phyloP scores from a whole-genome alignment of 2,797 vertebrate genomes.

The Cirrhinus molitorella region DNA sequence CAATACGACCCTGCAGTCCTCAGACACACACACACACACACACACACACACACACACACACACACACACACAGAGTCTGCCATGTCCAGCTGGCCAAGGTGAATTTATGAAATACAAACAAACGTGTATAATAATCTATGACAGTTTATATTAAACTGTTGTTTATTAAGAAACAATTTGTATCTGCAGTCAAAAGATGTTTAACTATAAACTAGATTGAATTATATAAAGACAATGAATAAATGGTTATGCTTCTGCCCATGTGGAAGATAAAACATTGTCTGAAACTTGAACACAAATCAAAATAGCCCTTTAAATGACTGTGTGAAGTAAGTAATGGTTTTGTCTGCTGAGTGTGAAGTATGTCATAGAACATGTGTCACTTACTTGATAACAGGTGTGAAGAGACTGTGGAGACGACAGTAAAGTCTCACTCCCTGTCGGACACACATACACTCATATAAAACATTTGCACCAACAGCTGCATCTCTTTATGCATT shows the following conservation, averaged over 20 bases:
- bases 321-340: neutral
- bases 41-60: neutral
- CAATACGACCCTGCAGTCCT: slow-evolving; percentile 25
- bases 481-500: slow-evolving; percentile 15
- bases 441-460: slow-evolving; percentile 56
- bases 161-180: neutral
- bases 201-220: no score
- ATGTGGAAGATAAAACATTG: neutral
- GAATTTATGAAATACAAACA: neutral
- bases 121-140: neutral
- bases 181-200: neutral
- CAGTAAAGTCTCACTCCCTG: slow-evolving; percentile 97
- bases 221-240: neutral
- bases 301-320: neutral
- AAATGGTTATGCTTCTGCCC: neutral
- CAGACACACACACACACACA: no score
- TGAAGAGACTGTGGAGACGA: slow-evolving; percentile 94
- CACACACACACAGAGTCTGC: neutral
- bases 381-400: slow-evolving; percentile 96
- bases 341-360: slow-evolving; percentile 12
- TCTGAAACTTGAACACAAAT: neutral
- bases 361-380: neutral
- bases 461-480: slow-evolving; percentile 21
- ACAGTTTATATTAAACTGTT: neutral
- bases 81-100: slow-evolving; percentile 1